Evolutionary conservation across 2,113 vertebrate genomes (phyloP), one percentile per base, ranked within the genome.

Genomic region (Chrysochloris asiatica): DNA sequence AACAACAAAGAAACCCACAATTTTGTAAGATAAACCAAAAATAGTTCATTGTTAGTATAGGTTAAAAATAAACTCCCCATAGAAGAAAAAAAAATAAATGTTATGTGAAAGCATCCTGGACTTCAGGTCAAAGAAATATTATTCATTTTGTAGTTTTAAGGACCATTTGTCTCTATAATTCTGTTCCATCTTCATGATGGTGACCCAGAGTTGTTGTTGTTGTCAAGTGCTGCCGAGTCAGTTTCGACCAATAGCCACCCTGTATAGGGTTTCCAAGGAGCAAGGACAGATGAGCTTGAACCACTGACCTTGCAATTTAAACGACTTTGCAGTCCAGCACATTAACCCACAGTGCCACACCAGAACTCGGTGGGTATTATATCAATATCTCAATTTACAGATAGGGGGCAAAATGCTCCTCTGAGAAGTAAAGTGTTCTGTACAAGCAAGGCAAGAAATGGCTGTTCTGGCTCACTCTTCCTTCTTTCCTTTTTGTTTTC

Each of bases 11-110:
- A 93, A 95, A 91, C 47, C 8, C 21, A 80, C 54, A 82, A 9
- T 67, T 75, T 91, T 82, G 38, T 86, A 77, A 47, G 13, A 90
- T 56, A 59, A 24, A 83, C 28, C 72, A 87, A 81, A 38, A 86
- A 69, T 92, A 83, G 22, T 69, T 89, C 43, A 77, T 33, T 78
- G 54, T n/a, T n/a, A 89, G 48, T 52, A 72, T 10, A 85, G 33
- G 82, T 83, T 65, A 48, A 89, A 96, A 90, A 92, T 84, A 45
- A 91, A 89, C 83, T 84, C 33, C 45, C 43, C 36, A 41, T 14
- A 9, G 50, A 79, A 54, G 11, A 36, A 77, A 92, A 80, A 75
- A 36, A 77, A 92, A 80, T 69, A 41, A 82, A 36, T 38, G 3
- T 71, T 85, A 84, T 59, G 41, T 71, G 41, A 65, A 86, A 77